phyloP scores from a whole-genome alignment of 2,113 vertebrate genomes.

The Gasterosteus nipponicus region DNA sequence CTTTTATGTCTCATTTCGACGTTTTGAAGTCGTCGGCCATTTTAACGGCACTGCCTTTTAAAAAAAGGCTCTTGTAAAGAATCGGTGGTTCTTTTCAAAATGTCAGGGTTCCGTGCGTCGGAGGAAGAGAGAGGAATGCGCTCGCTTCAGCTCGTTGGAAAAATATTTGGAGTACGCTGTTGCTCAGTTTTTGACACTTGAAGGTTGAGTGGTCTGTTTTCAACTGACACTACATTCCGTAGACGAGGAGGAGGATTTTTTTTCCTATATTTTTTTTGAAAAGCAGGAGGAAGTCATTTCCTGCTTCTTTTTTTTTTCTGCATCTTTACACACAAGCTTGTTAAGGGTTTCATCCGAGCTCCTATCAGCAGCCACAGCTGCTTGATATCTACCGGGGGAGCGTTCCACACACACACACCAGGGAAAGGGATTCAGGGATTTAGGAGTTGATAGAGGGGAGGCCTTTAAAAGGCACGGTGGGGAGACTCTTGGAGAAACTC shows the following conservation, averaged over 20 bases:
- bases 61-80: constrained; percentile 19
- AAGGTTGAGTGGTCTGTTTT: constrained; percentile 49
- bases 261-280: not conserved
- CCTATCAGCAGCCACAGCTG: constrained; percentile 62
- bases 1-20: not conserved
- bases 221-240: constrained; percentile 10
- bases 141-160: constrained; percentile 1
- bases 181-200: constrained; percentile 39
- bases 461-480: constrained; percentile 59
- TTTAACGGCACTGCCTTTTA: not conserved
- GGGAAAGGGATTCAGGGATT: constrained; percentile 46
- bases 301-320: constrained; percentile 7
- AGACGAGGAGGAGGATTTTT: constrained; percentile 9
- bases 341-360: constrained; percentile 57
- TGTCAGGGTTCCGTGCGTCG: constrained; percentile 5
- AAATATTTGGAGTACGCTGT: constrained; percentile 25
- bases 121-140: constrained; percentile 7
- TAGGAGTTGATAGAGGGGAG: constrained; percentile 44
- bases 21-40: constrained; percentile 2
- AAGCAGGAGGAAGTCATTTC: constrained; percentile 33
- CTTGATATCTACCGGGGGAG: constrained; percentile 55
- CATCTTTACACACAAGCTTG: constrained; percentile 55
- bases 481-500: constrained; percentile 53
- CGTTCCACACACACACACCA: constrained; percentile 5
- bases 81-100: constrained; percentile 22